phyloP scores from a whole-genome alignment of 2,113 vertebrate species.

The Heterocephalus glaber region DNA sequence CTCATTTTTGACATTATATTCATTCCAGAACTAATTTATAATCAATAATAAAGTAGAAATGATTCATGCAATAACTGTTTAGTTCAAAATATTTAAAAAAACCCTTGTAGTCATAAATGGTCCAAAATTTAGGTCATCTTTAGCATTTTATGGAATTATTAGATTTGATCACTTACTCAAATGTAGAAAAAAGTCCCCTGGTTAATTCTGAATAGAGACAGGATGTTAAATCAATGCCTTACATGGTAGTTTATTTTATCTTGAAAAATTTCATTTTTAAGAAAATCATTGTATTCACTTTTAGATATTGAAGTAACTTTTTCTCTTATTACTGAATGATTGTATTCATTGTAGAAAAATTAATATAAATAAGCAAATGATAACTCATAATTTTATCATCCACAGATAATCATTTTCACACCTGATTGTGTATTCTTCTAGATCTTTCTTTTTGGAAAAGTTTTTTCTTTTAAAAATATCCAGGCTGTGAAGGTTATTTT shows the following conservation, averaged over 20 bases:
- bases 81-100: not conserved
- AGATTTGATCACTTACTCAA: not conserved
- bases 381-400: not conserved
- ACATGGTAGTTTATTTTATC: not conserved
- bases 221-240: not conserved
- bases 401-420: not conserved
- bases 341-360: not conserved
- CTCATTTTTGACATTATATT: slow-evolving; percentile 69
- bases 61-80: not conserved
- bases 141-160: not conserved
- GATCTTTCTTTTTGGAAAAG: not conserved
- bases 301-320: not conserved
- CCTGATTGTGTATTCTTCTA: not conserved
- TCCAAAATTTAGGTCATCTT: not conserved
- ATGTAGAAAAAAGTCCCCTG: not conserved
- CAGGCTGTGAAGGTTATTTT: not conserved
- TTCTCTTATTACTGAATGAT: not conserved
- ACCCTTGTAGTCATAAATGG: not conserved
- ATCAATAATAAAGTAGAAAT: not conserved
- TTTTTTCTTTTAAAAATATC: slow-evolving; percentile 10
- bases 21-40: slow-evolving; percentile 41
- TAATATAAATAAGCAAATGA: not conserved
- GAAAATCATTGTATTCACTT: not conserved
- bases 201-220: not conserved
- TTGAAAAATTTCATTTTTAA: not conserved